These are phyloP conservation scores for Drosophila lacteicornis DNA, from an alignment of 1,140 invertebrate species.

Conservation along the genomic window DNA sequence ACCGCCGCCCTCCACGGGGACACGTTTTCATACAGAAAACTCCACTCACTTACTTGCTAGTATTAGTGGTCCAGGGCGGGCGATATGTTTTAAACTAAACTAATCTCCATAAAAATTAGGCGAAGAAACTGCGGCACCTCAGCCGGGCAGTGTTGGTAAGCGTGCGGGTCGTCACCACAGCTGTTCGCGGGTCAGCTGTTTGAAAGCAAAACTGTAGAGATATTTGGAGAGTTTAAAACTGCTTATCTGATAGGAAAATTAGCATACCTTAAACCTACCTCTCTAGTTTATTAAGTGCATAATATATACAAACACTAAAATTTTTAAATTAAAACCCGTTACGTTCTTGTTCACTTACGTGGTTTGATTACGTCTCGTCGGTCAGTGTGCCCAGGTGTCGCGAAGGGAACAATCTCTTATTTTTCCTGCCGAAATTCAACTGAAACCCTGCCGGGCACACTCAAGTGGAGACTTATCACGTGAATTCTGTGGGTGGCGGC, in stretches of 20 bases:
- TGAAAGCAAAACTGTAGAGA: background rate
- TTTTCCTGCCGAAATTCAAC: too few relatives aligned
- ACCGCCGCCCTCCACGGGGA: background rate
- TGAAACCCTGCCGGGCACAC: too few relatives aligned
- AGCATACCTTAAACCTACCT: too few relatives aligned
- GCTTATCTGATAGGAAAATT: too few relatives aligned
- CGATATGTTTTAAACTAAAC: conserved; percentile 49
- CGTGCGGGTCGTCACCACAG: background rate
- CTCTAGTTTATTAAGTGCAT: too few relatives aligned
- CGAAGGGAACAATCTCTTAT: fast-evolving
- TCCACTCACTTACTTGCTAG: conserved; percentile 27
- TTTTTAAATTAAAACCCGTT: too few relatives aligned
- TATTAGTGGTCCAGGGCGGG: conserved; percentile 39
- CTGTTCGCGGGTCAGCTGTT: conserved; percentile 29
- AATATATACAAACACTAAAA: too few relatives aligned
- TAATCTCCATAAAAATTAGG: conserved; percentile 36
- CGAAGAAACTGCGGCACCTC: conserved; percentile 40
- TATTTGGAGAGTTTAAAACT: too few relatives aligned
- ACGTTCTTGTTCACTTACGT: too few relatives aligned
- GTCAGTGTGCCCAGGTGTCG: too few relatives aligned
- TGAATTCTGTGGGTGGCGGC: conserved; percentile 79
- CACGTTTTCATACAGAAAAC: background rate
- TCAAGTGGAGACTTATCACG: conserved; percentile 46
- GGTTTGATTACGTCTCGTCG: too few relatives aligned
- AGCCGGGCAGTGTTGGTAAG: conserved; percentile 47